Conservation (phyloP, 2,888 invertebrate genomes). For the Sialis lutaria region DNA sequence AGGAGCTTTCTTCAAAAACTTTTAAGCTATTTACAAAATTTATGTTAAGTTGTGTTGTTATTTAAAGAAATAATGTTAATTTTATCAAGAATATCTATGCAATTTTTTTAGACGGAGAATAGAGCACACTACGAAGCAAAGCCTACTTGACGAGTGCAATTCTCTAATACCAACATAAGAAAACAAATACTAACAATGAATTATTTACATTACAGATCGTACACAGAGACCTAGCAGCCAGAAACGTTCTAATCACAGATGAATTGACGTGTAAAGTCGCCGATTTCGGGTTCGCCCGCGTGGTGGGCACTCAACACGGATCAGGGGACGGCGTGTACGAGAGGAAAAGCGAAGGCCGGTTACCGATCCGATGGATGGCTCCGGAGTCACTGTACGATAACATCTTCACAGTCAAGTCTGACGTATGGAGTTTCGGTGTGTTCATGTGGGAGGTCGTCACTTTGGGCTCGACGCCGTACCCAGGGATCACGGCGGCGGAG, state of each 20-base stretch:
- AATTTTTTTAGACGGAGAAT: too few relatives aligned
- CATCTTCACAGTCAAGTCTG: slow-evolving; percentile 83
- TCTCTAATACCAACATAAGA: too few relatives aligned
- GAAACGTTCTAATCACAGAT: slow-evolving; percentile 74
- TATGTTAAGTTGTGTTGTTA: too few relatives aligned
- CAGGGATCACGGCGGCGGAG: slow-evolving; percentile 79
- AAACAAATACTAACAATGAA: neutral
- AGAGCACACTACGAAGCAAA: too few relatives aligned
- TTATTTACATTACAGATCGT: slow-evolving; percentile 43
- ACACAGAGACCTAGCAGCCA: slow-evolving; percentile 76
- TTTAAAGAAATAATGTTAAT: too few relatives aligned
- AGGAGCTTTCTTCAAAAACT: too few relatives aligned
- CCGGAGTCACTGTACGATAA: slow-evolving; percentile 90
- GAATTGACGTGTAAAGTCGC: slow-evolving; percentile 83
- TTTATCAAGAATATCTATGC: too few relatives aligned
- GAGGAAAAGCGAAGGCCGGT: slow-evolving; percentile 58
- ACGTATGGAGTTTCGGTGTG: slow-evolving; percentile 92
- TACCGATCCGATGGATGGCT: slow-evolving; percentile 81
- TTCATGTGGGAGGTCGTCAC: slow-evolving; percentile 94
- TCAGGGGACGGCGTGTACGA: slow-evolving; percentile 42
- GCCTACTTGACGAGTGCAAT: too few relatives aligned
- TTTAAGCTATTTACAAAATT: too few relatives aligned
- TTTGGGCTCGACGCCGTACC: slow-evolving; percentile 87
- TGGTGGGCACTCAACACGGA: slow-evolving; percentile 63
- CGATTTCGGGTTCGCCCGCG: slow-evolving; percentile 86